Conservation (phyloP, 2,888 invertebrate genomes). For the Eristalis arbustorum region DNA sequence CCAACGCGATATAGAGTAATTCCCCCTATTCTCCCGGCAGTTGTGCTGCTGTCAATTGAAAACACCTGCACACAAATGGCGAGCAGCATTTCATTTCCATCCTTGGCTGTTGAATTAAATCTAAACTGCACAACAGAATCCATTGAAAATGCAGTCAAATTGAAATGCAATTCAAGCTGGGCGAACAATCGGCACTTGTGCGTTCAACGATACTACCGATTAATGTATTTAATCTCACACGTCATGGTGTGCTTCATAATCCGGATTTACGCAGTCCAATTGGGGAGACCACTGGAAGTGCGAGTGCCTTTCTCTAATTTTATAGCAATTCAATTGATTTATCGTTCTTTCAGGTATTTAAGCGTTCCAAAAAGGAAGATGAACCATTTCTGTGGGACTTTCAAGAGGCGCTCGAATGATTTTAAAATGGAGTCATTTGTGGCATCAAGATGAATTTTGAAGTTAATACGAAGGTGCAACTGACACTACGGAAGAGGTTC, state of each 20-base stretch:
- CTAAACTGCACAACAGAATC: neutral
- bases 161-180: neutral
- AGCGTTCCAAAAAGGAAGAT: too few species aligned
- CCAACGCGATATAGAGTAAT: too few species aligned
- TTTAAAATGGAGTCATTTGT: too few species aligned
- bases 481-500: too few species aligned
- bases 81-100: neutral
- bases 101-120: neutral
- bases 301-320: neutral
- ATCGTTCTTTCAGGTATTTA: neutral
- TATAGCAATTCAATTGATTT: neutral
- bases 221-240: neutral
- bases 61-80: too few species aligned
- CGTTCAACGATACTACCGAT: neutral
- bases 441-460: too few species aligned
- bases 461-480: too few species aligned
- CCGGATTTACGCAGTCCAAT: neutral
- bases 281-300: neutral
- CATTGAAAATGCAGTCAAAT: neutral
- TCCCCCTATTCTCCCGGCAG: too few species aligned
- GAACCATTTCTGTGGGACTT: neutral
- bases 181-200: neutral
- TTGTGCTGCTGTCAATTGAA: too few species aligned
- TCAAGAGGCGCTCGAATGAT: too few species aligned
- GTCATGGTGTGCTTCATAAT: neutral